These are phyloP conservation scores for Aulostomus chinensis DNA, from an alignment of 2,797 vertebrate species.

Conservation along the genomic window DNA sequence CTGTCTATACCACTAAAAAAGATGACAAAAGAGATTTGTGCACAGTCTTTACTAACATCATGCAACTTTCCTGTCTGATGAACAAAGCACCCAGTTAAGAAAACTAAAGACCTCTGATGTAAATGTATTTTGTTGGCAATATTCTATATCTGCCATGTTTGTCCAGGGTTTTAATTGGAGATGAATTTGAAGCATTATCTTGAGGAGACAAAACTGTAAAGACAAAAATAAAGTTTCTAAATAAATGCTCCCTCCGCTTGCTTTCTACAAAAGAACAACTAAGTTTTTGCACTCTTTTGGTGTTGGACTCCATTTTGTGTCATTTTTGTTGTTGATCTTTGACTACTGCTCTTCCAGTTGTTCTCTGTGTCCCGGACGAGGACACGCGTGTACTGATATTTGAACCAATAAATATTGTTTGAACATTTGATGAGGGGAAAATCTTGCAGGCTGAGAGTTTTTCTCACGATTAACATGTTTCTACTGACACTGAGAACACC, in stretches of 20 bases:
- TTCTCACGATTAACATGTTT: slow-evolving; percentile 80
- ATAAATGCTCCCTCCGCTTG: slow-evolving; percentile 82
- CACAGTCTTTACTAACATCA: slow-evolving; percentile 74
- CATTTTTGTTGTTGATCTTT: slow-evolving; percentile 32
- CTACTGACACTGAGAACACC: slow-evolving; percentile 76
- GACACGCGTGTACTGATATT: slow-evolving; percentile 58
- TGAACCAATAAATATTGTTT: slow-evolving; percentile 62
- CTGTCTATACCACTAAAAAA: slow-evolving; percentile 83
- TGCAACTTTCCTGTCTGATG: slow-evolving; percentile 47
- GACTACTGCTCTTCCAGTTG: slow-evolving; percentile 58
- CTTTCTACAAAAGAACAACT: slow-evolving; percentile 68
- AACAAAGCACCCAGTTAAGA: slow-evolving; percentile 51
- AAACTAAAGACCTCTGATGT: slow-evolving; percentile 66
- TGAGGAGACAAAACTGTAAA: slow-evolving; percentile 79
- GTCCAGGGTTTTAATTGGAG: slow-evolving; percentile 68
- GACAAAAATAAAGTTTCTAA: slow-evolving; percentile 83
- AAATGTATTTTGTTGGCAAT: slow-evolving; percentile 65
- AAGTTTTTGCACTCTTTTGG: slow-evolving; percentile 69
- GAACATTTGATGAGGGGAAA: slow-evolving; percentile 62
- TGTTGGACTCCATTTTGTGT: slow-evolving; percentile 56
- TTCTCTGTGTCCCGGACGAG: slow-evolving; percentile 8
- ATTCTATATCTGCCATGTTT: slow-evolving; percentile 52
- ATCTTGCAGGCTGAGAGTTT: slow-evolving; percentile 87
- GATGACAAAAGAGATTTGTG: slow-evolving; percentile 55
- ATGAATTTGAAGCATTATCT: slow-evolving; percentile 60